Percentiles rank a stretch among this genome's conserved stretches.
Evolutionary conservation across 2,113 vertebrate species (phyloP).

Genomic region (Lophius piscatorius): DNA sequence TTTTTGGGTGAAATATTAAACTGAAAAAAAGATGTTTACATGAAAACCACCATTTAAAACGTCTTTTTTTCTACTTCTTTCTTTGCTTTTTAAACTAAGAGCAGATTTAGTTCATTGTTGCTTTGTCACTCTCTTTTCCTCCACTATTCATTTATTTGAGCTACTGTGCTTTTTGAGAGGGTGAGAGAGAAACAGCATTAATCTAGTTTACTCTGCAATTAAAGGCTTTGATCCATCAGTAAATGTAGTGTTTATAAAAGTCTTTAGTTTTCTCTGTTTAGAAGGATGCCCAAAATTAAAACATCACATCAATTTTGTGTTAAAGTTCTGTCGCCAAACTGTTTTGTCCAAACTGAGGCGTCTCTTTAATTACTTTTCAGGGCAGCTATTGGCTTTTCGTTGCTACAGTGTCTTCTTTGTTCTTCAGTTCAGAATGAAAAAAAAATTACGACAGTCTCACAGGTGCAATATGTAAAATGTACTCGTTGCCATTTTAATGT

Average conservation of each 20-base stretch:
- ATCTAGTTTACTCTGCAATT: neutral
- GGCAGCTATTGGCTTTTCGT: conserved; percentile 4
- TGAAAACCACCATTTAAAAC: no score
- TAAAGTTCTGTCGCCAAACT: conserved; percentile 7
- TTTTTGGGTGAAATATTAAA: no score
- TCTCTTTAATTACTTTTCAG: conserved; percentile 21
- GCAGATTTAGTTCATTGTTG: neutral
- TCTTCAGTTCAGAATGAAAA: conserved; percentile 1
- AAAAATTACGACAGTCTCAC: conserved; percentile 17
- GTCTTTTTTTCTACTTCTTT: neutral
- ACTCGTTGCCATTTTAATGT: conserved; percentile 10
- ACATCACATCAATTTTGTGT: conserved; percentile 18
- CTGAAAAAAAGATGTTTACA: no score
- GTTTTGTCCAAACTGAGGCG: conserved; percentile 22
- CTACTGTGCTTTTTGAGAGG: neutral
- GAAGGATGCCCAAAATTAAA: conserved; percentile 1
- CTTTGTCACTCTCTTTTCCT: neutral
- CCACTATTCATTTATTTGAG: no score
- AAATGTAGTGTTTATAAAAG: conserved; percentile 8
- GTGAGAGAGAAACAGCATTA: conserved; percentile 1
- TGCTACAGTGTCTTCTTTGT: conserved; percentile 24
- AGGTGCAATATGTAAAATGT: conserved; percentile 23
- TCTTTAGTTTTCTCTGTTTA: conserved; percentile 14
- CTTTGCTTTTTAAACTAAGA: neutral
- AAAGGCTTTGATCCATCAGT: neutral